Conservation (phyloP, 2,113 vertebrate species). For the Clarias batrachus region DNA sequence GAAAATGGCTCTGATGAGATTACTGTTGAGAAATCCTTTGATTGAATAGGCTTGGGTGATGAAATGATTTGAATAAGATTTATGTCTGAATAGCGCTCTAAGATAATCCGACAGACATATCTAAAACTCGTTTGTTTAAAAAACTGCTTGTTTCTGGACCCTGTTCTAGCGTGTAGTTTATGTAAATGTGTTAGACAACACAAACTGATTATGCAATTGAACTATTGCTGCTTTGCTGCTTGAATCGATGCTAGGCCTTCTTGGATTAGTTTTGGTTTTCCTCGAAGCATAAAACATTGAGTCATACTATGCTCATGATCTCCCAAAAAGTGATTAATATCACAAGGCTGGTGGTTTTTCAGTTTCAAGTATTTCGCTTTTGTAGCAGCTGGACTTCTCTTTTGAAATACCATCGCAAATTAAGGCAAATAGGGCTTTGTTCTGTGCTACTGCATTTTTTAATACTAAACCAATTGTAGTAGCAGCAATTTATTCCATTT, state of each 20-base stretch:
- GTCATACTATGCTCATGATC: constrained; percentile 7
- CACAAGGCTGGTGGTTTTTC: constrained; percentile 34
- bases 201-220: not conserved
- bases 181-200: not conserved
- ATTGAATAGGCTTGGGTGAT: not conserved
- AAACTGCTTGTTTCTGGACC: not conserved
- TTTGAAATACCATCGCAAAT: not conserved
- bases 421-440: not conserved
- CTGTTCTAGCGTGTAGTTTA: not conserved
- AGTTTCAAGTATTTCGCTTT: constrained; percentile 10
- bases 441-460: not conserved
- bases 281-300: constrained; percentile 12
- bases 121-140: not conserved
- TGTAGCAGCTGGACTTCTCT: not conserved
- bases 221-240: constrained; percentile 4
- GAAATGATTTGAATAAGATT: not conserved
- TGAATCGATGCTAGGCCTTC: constrained; percentile 22
- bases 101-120: not conserved
- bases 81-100: not conserved
- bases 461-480: not conserved
- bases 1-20: constrained; percentile 5
- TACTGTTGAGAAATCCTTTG: constrained; percentile 11
- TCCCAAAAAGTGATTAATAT: constrained; percentile 24
- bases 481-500: not conserved
- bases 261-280: not conserved